phyloP scores from a whole-genome alignment of 2,888 invertebrate species.

The Rhamphomyia laevipes region DNA sequence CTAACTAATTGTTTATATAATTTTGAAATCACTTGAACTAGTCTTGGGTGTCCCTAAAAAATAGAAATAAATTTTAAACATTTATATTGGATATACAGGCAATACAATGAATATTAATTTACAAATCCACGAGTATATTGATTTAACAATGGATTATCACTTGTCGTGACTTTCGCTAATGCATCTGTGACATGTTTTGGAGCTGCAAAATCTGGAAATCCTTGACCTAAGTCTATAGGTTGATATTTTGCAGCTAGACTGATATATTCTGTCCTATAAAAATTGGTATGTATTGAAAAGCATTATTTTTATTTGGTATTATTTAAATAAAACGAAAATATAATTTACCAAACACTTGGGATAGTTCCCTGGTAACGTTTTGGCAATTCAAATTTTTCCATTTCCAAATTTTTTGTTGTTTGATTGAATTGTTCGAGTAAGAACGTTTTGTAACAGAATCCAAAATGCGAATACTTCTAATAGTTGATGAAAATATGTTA shows the following conservation, averaged over 20 bases:
- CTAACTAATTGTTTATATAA: conserved; percentile 71
- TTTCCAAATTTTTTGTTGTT: conserved; percentile 13
- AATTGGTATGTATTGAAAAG: neutral
- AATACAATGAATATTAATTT: conserved; percentile 33
- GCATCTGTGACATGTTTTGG: conserved; percentile 73
- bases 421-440: too few species aligned
- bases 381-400: conserved; percentile 35
- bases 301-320: neutral
- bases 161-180: conserved; percentile 52
- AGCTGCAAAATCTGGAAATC: conserved; percentile 86
- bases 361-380: conserved; percentile 33
- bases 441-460: too few species aligned
- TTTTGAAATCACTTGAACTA: conserved; percentile 73
- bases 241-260: conserved; percentile 70
- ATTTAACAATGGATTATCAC: conserved; percentile 63
- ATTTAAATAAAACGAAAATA: too few species aligned
- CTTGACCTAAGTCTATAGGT: conserved; percentile 89
- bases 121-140: conserved; percentile 94
- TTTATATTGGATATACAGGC: neutral
- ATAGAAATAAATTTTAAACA: too few species aligned
- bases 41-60: conserved; percentile 76
- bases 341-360: conserved; percentile 32
- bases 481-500: too few species aligned
- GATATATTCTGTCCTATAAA: conserved; percentile 79
- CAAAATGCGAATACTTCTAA: too few species aligned